Base-by-base conservation (phyloP, 2,888 invertebrate genomes). In the Thyatira batis region DNA sequence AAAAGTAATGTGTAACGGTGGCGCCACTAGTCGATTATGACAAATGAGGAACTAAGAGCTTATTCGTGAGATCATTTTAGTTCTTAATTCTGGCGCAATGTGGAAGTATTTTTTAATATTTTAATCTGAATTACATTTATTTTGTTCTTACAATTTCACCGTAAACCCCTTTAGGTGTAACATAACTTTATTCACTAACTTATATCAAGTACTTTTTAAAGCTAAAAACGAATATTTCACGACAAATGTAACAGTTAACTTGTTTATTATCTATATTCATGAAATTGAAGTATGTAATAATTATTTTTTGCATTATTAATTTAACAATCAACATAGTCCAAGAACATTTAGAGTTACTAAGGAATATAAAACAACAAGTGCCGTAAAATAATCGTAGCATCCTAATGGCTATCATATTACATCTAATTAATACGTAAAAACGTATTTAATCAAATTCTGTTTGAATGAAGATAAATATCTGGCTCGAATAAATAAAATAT, bases 121-220 rank as follows among this genome's bases (percentile, higher is more conserved):
- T 33, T 13, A 13, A 5, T 11, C n/a, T 30, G 49, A 50, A 17
- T 49, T 49, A 23, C 44, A n/a, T n/a, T 20, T 13, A 51, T 67
- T 69, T 61, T 63, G 65, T 61, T 63, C 61, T 63, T 11, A 65
- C n/a, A n/a, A n/a, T 25, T 60, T 54, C 67, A 67, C 50, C 54
- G 57, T 57, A 51, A 48, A 57, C 55, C 45, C 55, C 51, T 49
- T 23, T 2, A 51, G 54, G 58, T 53, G 52, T 52, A 54, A 50
- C 11, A 17, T 39, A 39, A 3, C 6, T 23, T 23, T 39, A 39
- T 11, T 0, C 2, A 39, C 33, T 13, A 13, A 33, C 39, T 39
- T 39, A 39, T n/a, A 39, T 39, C 13, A 8, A 39, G 39, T 8
- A n/a, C n/a, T 39, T 17, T n/a, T 17, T 17, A 39, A 39, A 39